phyloP scores from a whole-genome alignment of 2,888 invertebrate species.

The Eremobia ochroleuca region DNA sequence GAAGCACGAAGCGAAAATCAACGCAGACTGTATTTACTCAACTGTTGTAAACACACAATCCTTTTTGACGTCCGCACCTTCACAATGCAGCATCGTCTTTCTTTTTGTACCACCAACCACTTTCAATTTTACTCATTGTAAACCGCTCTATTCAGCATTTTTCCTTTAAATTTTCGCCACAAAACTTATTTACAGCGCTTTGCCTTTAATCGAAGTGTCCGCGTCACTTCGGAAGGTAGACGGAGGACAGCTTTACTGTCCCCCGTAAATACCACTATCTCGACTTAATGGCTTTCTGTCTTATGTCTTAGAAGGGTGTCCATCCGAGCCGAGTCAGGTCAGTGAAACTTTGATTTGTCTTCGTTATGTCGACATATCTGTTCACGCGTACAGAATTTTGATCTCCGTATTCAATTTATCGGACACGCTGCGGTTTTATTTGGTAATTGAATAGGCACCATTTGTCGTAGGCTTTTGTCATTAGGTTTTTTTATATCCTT shows the following conservation, averaged over 20 bases:
- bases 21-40: constrained; percentile 43
- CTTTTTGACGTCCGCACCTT: constrained; percentile 42
- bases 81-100: constrained; percentile 27
- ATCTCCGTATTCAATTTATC: constrained; percentile 75
- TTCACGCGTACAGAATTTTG: constrained; percentile 78
- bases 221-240: constrained; percentile 75
- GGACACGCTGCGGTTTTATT: constrained; percentile 63
- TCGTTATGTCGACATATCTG: constrained; percentile 86
- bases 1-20: constrained; percentile 34
- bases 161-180: constrained; percentile 33
- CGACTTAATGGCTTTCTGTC: constrained; percentile 87
- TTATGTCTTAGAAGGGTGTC: constrained; percentile 82
- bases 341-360: constrained; percentile 88
- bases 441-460: constrained; percentile 47
- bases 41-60: constrained; percentile 48
- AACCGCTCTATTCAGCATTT: constrained; percentile 32
- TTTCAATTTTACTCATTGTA: constrained; percentile 47
- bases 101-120: constrained; percentile 42
- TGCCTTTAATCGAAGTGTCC: constrained; percentile 79
- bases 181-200: constrained; percentile 67
- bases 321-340: constrained; percentile 81
- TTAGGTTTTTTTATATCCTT: constrained; percentile 30
- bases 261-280: constrained; percentile 88
- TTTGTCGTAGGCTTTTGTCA: constrained; percentile 38
- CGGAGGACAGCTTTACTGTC: constrained; percentile 74